Percentiles rank a stretch among this genome's conserved stretches.
Conservation (phyloP, 92 coral and sea anemone genomes). For the Zoanthus sociatus region DNA sequence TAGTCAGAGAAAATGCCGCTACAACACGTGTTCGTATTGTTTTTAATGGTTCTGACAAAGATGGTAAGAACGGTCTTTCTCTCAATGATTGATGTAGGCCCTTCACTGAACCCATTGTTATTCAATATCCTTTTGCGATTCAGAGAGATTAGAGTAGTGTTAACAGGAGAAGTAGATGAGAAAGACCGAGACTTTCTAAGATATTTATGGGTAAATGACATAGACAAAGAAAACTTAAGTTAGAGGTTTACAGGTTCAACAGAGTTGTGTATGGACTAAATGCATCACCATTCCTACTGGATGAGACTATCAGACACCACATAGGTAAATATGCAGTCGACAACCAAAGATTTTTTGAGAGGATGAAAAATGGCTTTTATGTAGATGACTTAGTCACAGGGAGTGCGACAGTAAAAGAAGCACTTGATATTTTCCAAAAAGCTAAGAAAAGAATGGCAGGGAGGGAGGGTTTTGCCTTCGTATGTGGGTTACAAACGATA, state of each 20-base stretch:
- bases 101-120: conserved; percentile 29
- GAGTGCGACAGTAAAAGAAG: background rate
- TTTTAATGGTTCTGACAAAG: background rate
- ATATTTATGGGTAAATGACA: conserved; percentile 63
- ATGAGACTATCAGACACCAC: conserved; percentile 55
- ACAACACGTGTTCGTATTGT: conserved; percentile 18
- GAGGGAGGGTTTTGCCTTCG: conserved; percentile 44
- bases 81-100: conserved; percentile 39
- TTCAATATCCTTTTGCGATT: conserved; percentile 30
- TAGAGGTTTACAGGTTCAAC: conserved; percentile 50
- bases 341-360: conserved; percentile 53
- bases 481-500: conserved; percentile 42
- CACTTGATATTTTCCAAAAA: conserved; percentile 39
- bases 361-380: conserved; percentile 38
- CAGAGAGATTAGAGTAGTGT: conserved; percentile 46
- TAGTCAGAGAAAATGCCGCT: conserved; percentile 27
- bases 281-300: conserved; percentile 62
- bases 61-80: conserved; percentile 18
- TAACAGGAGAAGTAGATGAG: conserved; percentile 43
- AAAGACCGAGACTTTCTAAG: conserved; percentile 53
- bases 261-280: conserved; percentile 63
- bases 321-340: conserved; percentile 24
- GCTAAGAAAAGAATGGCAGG: conserved; percentile 57
- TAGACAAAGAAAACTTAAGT: conserved; percentile 9
- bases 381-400: conserved; percentile 61